Evolutionary conservation across 2,888 invertebrate genomes (phyloP).

Genomic region (Cryptocheilus praepositus): DNA sequence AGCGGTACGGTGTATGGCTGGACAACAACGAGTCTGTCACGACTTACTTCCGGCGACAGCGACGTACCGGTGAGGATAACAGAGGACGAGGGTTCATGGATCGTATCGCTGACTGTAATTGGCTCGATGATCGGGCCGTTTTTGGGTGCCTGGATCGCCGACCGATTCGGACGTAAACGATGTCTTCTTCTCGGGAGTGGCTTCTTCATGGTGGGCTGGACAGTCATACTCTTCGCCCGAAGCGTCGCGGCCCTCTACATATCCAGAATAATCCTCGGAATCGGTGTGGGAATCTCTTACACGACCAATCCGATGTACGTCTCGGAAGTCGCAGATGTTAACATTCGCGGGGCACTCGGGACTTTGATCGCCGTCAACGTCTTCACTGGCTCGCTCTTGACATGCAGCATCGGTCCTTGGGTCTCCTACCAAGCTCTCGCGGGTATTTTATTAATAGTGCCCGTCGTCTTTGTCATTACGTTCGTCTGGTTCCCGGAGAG

Average conservation of each 20-base stretch:
- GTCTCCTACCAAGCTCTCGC: slow-evolving; percentile 58
- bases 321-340: slow-evolving; percentile 69
- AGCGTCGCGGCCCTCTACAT: slow-evolving; percentile 61
- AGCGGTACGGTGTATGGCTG: slow-evolving; percentile 72
- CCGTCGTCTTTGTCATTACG: slow-evolving; percentile 62
- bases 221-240: slow-evolving; percentile 62
- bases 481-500: slow-evolving; percentile 72
- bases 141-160: slow-evolving; percentile 65
- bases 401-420: slow-evolving; percentile 68
- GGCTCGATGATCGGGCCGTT: slow-evolving; percentile 72
- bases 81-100: slow-evolving; percentile 66
- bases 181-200: slow-evolving; percentile 66
- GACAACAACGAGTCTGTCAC: slow-evolving; percentile 66
- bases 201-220: slow-evolving; percentile 70
- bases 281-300: slow-evolving; percentile 71
- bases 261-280: slow-evolving; percentile 64
- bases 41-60: slow-evolving; percentile 48
- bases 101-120: slow-evolving; percentile 69
- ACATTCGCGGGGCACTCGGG: slow-evolving; percentile 69
- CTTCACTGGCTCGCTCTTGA: slow-evolving; percentile 68
- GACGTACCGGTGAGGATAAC: slow-evolving; percentile 63
- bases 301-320: slow-evolving; percentile 72
- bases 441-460: slow-evolving; percentile 55
- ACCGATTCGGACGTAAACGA: slow-evolving; percentile 65
- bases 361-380: slow-evolving; percentile 71